Evolutionary conservation across 1,140 invertebrate genomes (phyloP).

Genomic region (Drosophila saltans): DNA sequence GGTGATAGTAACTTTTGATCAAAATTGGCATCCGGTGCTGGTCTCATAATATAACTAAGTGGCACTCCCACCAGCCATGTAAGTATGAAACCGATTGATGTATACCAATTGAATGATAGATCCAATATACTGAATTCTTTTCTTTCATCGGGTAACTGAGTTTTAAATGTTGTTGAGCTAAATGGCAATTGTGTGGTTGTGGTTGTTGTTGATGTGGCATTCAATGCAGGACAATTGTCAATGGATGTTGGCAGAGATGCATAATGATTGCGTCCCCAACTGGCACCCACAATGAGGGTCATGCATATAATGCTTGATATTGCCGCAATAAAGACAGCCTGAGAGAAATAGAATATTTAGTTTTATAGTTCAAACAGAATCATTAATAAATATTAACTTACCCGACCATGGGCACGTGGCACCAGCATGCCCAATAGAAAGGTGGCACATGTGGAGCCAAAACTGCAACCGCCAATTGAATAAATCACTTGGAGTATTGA

Average conservation of each 20-base stretch:
- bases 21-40: constrained; percentile 63
- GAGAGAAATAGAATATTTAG: not conserved
- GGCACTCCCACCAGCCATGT: constrained; percentile 86
- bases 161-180: not conserved
- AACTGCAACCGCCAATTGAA: constrained; percentile 86
- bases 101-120: constrained; percentile 86
- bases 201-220: constrained; percentile 38
- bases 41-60: constrained; percentile 77
- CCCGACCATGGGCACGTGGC: constrained; percentile 86
- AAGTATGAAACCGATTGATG: constrained; percentile 85
- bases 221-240: constrained; percentile 85
- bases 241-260: constrained; percentile 84
- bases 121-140: constrained; percentile 84
- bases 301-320: constrained; percentile 87
- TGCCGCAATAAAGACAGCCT: constrained; percentile 87
- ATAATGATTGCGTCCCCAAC: constrained; percentile 84
- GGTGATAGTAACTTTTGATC: constrained; percentile 83
- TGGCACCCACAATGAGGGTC: constrained; percentile 89
- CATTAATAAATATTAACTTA: constrained; percentile 65
- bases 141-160: not conserved
- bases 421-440: constrained; percentile 90
- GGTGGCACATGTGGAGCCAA: constrained; percentile 88
- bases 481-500: constrained; percentile 86
- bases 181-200: not conserved
- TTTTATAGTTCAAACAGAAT: not conserved